phyloP scores from a whole-genome alignment of 64 coral and sea anemone genomes.

The Porites australiensis region DNA sequence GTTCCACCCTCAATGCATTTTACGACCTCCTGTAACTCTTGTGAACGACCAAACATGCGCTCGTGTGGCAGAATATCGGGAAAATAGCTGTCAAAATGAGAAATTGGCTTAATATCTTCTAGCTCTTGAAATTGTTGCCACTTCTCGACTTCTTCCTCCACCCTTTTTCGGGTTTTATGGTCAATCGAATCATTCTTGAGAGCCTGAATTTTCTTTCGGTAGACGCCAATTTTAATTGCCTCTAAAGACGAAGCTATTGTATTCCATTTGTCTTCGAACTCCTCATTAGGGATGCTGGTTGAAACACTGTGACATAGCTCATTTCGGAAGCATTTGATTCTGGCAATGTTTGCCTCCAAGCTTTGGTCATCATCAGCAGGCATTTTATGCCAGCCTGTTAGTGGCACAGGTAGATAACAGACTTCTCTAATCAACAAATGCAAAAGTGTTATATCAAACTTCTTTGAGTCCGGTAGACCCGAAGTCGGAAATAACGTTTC shows the following conservation, averaged over 20 bases:
- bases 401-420: background rate
- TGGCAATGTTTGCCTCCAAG: slow-evolving; percentile 38
- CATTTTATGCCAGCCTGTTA: slow-evolving; percentile 51
- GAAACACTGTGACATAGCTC: slow-evolving; percentile 31
- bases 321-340: slow-evolving; percentile 57
- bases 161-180: background rate
- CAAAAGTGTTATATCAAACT: slow-evolving; percentile 50
- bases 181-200: slow-evolving; percentile 44
- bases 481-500: slow-evolving; percentile 29
- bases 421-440: slow-evolving; percentile 16
- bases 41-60: slow-evolving; percentile 32
- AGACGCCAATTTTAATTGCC: slow-evolving; percentile 13
- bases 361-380: slow-evolving; percentile 8
- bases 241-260: slow-evolving; percentile 15
- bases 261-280: slow-evolving; percentile 58
- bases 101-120: background rate
- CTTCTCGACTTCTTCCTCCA: slow-evolving; percentile 16
- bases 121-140: background rate
- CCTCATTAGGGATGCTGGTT: background rate
- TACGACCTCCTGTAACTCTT: background rate
- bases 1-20: background rate
- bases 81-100: background rate
- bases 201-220: slow-evolving; percentile 11
- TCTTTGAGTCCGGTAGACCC: slow-evolving; percentile 17
- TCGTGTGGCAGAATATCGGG: slow-evolving; percentile 7